Conservation (phyloP, 1,140 invertebrate species). For the Melipona quadrifasciata region DNA sequence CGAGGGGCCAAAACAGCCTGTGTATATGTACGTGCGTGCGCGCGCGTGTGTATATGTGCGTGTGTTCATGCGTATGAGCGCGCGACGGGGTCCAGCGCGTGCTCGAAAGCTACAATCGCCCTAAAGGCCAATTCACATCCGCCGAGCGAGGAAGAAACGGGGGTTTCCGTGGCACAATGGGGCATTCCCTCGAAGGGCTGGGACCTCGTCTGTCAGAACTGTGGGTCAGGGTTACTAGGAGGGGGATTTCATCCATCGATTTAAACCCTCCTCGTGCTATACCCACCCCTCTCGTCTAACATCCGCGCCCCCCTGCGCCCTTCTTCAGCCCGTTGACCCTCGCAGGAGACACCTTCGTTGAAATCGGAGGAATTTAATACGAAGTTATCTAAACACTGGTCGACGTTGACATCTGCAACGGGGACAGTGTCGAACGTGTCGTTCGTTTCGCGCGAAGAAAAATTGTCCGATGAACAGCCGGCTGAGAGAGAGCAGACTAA, state of each 20-base stretch:
- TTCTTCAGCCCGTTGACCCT: slow-evolving; percentile 34
- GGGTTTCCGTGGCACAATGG: slow-evolving; percentile 66
- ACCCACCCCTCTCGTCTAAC: neutral
- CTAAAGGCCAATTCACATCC: slow-evolving; percentile 62
- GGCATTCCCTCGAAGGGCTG: slow-evolving; percentile 74
- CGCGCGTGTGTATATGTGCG: slow-evolving; percentile 11
- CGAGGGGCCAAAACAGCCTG: neutral
- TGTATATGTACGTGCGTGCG: too few relatives aligned
- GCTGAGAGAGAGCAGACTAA: too few relatives aligned
- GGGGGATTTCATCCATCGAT: slow-evolving; percentile 54
- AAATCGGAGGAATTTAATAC: slow-evolving; percentile 65
- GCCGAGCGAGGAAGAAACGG: slow-evolving; percentile 25
- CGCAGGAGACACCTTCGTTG: neutral
- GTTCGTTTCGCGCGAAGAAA: neutral
- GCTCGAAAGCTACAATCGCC: slow-evolving; percentile 46
- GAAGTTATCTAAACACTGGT: slow-evolving; percentile 64
- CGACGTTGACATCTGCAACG: slow-evolving; percentile 22
- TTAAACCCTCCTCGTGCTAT: slow-evolving; percentile 52
- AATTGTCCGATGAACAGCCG: neutral
- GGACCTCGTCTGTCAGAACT: slow-evolving; percentile 68
- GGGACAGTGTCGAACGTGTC: neutral
- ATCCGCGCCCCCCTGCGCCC: neutral
- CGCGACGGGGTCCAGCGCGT: slow-evolving; percentile 42
- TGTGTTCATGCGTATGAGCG: neutral
- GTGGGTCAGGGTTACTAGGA: slow-evolving; percentile 78